Evolutionary conservation across 2,888 invertebrate species (phyloP).

Genomic region (Synanthedon tipuliformis): DNA sequence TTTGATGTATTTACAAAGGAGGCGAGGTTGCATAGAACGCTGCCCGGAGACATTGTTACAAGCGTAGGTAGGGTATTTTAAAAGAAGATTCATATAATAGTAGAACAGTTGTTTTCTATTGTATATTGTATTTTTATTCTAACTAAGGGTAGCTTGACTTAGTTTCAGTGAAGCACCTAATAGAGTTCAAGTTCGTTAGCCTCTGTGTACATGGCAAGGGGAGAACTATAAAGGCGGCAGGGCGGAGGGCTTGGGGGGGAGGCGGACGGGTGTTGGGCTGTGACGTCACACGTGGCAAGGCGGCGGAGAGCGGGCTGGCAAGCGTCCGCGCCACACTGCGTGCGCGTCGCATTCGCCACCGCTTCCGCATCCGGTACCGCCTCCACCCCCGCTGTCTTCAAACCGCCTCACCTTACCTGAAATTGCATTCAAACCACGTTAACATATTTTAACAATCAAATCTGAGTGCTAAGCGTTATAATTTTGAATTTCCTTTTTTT

Average conservation of each 20-base stretch:
- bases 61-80: slow-evolving; percentile 22
- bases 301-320: slow-evolving; percentile 50
- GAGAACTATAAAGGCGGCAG: slow-evolving; percentile 6
- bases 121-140: slow-evolving; percentile 25
- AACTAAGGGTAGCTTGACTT: slow-evolving; percentile 21
- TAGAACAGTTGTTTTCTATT: slow-evolving; percentile 7
- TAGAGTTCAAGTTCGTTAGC: slow-evolving; percentile 11
- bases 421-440: slow-evolving; percentile 12
- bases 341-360: slow-evolving; percentile 9
- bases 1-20: slow-evolving; percentile 48
- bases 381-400: slow-evolving; percentile 13
- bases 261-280: slow-evolving; percentile 7
- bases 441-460: background rate
- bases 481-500: no score
- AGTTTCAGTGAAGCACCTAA: slow-evolving; percentile 24
- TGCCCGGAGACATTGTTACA: slow-evolving; percentile 30
- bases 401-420: slow-evolving; percentile 52
- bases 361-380: slow-evolving; percentile 14
- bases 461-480: no score
- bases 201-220: slow-evolving; percentile 5
- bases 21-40: slow-evolving; percentile 8
- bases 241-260: slow-evolving; percentile 13
- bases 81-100: slow-evolving; percentile 5
- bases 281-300: slow-evolving; percentile 42
- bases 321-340: slow-evolving; percentile 45